phyloP scores from a whole-genome alignment of 2,888 invertebrate species.

The Maniola hyperantus region DNA sequence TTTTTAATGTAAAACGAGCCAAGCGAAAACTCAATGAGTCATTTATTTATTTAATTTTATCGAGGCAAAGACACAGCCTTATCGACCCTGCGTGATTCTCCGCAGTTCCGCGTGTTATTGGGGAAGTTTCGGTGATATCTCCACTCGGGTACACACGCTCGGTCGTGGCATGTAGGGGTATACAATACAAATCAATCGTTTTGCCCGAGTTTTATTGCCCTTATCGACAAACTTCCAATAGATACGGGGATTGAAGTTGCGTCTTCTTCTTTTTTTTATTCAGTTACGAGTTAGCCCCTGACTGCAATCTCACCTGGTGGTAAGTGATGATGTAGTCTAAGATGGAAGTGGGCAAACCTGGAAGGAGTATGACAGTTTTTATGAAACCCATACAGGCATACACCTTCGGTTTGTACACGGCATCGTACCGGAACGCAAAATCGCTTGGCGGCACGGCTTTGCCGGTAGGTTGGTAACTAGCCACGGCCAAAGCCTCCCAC shows the following conservation, averaged over 20 bases:
- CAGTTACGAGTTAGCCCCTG: too few relatives aligned
- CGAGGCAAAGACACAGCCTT: not conserved
- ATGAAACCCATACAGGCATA: too few relatives aligned
- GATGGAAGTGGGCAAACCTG: too few relatives aligned
- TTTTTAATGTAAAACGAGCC: not conserved
- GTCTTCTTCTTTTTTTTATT: too few relatives aligned
- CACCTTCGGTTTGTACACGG: too few relatives aligned
- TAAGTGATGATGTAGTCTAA: too few relatives aligned
- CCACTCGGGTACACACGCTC: slow-evolving; percentile 50
- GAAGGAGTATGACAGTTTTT: too few relatives aligned
- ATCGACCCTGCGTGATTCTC: slow-evolving; percentile 41
- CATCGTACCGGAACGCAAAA: too few relatives aligned
- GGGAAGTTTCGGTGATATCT: slow-evolving; percentile 68
- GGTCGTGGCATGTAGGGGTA: slow-evolving; percentile 45
- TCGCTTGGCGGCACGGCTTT: too few relatives aligned
- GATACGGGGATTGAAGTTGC: slow-evolving; percentile 12
- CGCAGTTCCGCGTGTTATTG: slow-evolving; percentile 52
- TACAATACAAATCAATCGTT: slow-evolving; percentile 36
- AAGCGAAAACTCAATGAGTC: slow-evolving; percentile 3
- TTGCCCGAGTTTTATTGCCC: slow-evolving; percentile 39
- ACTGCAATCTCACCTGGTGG: too few relatives aligned
- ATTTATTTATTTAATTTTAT: slow-evolving; percentile 13
- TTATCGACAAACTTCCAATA: slow-evolving; percentile 26
- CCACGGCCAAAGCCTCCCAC: too few relatives aligned
- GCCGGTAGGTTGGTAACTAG: too few relatives aligned